Percentiles rank a stretch among this genome's conserved stretches.
Evolutionary conservation across 2,113 vertebrate species (phyloP).

Genomic region (Tor tambroides): DNA sequence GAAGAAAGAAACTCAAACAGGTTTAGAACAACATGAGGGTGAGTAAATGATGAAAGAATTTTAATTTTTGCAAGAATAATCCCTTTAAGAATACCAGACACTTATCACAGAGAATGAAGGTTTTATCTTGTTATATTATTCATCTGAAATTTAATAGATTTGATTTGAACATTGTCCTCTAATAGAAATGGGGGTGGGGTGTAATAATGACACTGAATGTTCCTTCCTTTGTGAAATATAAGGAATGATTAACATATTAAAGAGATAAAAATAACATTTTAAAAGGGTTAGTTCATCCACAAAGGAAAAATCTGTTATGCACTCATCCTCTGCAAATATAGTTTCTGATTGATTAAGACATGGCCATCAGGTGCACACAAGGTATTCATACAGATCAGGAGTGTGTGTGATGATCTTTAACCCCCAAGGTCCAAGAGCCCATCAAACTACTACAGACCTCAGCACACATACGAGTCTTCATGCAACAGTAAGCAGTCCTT

Average conservation of each 20-base stretch:
- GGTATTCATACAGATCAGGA: neutral
- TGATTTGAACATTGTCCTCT: neutral
- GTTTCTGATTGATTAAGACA: neutral
- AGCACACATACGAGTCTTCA: neutral
- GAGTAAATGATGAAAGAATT: neutral
- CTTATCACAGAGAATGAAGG: neutral
- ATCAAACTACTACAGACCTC: conserved; percentile 6
- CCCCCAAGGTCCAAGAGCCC: conserved; percentile 31
- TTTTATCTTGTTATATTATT: neutral
- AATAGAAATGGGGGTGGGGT: neutral
- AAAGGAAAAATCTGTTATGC: neutral
- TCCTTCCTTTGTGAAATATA: neutral
- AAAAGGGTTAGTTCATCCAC: neutral
- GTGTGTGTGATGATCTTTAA: conserved; percentile 54
- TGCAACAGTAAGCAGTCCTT: conserved; percentile 54
- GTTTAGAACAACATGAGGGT: neutral
- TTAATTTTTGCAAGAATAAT: neutral
- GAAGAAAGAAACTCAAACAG: neutral
- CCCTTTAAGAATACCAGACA: neutral
- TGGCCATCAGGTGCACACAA: neutral
- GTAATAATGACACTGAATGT: neutral
- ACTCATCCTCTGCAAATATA: neutral
- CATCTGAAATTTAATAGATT: neutral
- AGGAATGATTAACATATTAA: neutral
- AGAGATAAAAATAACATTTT: neutral